Conservation (phyloP, 2,113 vertebrate species). For the Cynocephalus volans region DNA sequence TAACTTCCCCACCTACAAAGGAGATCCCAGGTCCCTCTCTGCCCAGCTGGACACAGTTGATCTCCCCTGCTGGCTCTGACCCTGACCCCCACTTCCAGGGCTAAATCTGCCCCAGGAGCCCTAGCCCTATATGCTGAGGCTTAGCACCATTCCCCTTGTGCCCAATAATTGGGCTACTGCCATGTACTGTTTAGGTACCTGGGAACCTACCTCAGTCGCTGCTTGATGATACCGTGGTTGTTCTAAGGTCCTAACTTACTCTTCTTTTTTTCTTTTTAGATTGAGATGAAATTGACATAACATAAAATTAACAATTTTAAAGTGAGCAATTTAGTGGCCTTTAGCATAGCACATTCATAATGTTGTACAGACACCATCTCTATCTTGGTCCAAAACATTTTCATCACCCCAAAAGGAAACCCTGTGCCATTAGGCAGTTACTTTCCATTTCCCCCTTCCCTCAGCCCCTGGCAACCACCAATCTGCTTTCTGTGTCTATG, state of each 20-base stretch:
- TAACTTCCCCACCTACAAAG: not conserved
- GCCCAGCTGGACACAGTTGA: not conserved
- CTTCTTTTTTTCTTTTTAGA: not conserved
- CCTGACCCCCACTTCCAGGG: not conserved
- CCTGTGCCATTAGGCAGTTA: not conserved
- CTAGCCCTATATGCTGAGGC: not conserved
- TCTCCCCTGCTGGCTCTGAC: not conserved
- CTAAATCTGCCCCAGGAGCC: not conserved
- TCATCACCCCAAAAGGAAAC: not conserved
- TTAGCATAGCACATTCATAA: not conserved
- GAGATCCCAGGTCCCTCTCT: not conserved
- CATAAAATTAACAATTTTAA: not conserved
- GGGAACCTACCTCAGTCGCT: not conserved
- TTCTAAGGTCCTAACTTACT: not conserved
- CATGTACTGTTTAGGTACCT: not conserved
- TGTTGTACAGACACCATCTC: not conserved
- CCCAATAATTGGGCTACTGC: not conserved
- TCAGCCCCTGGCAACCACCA: not conserved
- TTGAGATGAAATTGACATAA: not conserved
- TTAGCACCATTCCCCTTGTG: not conserved
- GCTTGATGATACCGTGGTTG: not conserved
- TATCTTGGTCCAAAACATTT: not conserved
- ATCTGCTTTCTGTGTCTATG: not conserved
- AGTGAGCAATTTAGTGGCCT: not conserved
- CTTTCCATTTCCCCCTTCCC: not conserved